phyloP scores from a whole-genome alignment of 2,797 vertebrate genomes.

The Syndactyla subalaris region DNA sequence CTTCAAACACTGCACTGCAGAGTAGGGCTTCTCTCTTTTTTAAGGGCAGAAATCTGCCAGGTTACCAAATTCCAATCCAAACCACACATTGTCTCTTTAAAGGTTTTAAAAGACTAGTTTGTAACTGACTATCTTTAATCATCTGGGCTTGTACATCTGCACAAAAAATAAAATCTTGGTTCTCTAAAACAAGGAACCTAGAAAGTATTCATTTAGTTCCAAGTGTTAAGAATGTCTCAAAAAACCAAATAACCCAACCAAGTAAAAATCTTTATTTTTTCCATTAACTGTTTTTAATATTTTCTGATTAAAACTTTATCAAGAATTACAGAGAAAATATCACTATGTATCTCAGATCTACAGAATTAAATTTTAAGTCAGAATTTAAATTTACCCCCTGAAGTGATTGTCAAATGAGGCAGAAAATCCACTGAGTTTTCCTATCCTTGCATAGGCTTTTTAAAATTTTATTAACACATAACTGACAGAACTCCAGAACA shows the following conservation, averaged over 20 bases:
- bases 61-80: background rate
- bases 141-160: background rate
- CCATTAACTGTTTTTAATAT: background rate
- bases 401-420: background rate
- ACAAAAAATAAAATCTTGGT: background rate
- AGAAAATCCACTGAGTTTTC: background rate
- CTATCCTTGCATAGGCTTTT: background rate
- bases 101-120: background rate
- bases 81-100: background rate
- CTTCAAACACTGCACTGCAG: background rate
- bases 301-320: background rate
- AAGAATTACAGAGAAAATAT: background rate
- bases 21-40: background rate
- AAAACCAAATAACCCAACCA: background rate
- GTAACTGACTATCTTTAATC: background rate
- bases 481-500: background rate
- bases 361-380: background rate
- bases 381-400: background rate
- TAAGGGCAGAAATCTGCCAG: background rate
- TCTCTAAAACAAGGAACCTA: background rate
- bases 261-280: background rate
- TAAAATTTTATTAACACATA: background rate
- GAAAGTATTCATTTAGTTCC: background rate
- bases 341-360: background rate
- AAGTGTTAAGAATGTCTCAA: background rate